A percentile compares a stretch with the other conserved stretches of the same genome.
These are phyloP conservation scores for Corvus hawaiiensis DNA, from an alignment of 2,113 vertebrate species.

Conservation along the genomic window DNA sequence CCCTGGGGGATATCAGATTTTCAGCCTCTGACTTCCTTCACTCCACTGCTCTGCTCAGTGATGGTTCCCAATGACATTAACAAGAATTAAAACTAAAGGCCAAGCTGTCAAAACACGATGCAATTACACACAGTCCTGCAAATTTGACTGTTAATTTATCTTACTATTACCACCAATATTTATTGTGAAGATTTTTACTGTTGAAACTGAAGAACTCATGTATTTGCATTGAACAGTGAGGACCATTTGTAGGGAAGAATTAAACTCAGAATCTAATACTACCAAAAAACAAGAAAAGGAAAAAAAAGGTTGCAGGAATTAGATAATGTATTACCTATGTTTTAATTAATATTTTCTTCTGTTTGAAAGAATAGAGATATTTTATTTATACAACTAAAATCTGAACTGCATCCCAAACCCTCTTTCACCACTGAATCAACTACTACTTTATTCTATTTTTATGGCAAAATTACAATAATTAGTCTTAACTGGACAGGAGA, in stretches of 20 bases:
- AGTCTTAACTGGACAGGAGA: not conserved
- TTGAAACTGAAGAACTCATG: not conserved
- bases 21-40: not conserved
- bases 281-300: not conserved
- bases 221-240: not conserved
- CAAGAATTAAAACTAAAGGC: not conserved
- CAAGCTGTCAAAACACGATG: not conserved
- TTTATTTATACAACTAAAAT: not conserved
- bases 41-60: not conserved
- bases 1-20: not conserved
- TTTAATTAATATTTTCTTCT: not conserved
- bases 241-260: not conserved
- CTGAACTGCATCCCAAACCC: not conserved
- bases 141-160: not conserved
- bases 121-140: not conserved
- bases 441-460: not conserved
- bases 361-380: not conserved
- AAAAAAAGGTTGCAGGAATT: not conserved
- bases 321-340: not conserved
- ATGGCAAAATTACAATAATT: not conserved
- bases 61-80: not conserved
- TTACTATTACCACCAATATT: not conserved
- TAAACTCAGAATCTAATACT: not conserved
- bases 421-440: not conserved
- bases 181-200: not conserved